These are phyloP conservation scores for Andricus grossulariae DNA, from an alignment of 1,140 invertebrate species.

Conservation along the genomic window DNA sequence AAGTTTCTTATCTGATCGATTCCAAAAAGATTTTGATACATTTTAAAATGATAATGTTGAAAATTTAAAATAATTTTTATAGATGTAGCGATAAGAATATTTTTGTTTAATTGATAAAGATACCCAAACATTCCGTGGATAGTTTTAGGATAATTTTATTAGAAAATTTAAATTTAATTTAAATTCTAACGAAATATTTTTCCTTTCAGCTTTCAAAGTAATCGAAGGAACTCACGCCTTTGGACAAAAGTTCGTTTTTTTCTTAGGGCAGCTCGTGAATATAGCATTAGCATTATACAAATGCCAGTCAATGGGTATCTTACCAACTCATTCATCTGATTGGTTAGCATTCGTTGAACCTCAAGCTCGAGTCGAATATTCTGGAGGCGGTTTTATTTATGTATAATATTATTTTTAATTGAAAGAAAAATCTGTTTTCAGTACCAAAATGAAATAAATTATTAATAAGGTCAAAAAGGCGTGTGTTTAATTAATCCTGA, in stretches of 20 bases:
- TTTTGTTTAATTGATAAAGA: too few relatives aligned
- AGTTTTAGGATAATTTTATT: not conserved
- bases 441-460: constrained; percentile 36
- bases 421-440: not conserved
- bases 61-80: not conserved
- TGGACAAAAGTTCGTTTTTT: constrained; percentile 95
- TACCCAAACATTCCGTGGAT: too few relatives aligned
- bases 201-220: constrained; percentile 89
- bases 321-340: constrained; percentile 98
- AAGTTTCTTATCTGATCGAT: too few relatives aligned
- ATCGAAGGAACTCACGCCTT: constrained; percentile 95
- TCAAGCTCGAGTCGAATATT: constrained; percentile 90
- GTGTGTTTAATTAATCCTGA: constrained; percentile 30
- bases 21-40: constrained; percentile 3
- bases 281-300: constrained; percentile 97
- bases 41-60: constrained; percentile 12
- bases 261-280: constrained; percentile 96
- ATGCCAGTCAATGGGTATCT: constrained; percentile 98
- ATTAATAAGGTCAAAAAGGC: constrained; percentile 59
- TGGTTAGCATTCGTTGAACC: constrained; percentile 99
- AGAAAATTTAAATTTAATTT: not conserved
- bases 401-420: constrained; percentile 67
- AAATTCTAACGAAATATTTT: constrained; percentile 38
- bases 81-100: not conserved
- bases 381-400: constrained; percentile 88